phyloP scores from a whole-genome alignment of 2,888 invertebrate genomes.

The Rotaria sp. region DNA sequence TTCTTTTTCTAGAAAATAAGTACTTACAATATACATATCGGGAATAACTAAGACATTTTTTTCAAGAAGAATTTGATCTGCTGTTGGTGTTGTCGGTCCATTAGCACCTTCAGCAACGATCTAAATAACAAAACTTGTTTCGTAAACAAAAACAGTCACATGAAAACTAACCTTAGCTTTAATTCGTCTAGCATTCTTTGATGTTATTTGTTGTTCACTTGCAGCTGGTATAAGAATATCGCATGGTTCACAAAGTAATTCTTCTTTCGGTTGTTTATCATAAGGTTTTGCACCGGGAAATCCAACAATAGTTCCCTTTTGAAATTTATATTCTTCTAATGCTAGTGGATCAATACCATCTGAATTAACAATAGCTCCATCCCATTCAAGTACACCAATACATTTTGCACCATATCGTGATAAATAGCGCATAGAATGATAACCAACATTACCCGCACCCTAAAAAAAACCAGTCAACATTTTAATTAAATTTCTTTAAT shows the following conservation, averaged over 20 bases:
- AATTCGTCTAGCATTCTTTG: conserved; percentile 77
- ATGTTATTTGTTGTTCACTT: conserved; percentile 82
- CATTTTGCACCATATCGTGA: conserved; percentile 83
- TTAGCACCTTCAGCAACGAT: conserved; percentile 69
- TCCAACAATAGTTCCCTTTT: conserved; percentile 79
- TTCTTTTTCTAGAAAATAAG: background rate
- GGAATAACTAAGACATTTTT: conserved; percentile 82
- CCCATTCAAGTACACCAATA: conserved; percentile 81
- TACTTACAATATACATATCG: conserved; percentile 52
- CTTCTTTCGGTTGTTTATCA: conserved; percentile 60
- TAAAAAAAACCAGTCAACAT: background rate
- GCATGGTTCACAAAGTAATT: conserved; percentile 78
- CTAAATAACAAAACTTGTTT: background rate
- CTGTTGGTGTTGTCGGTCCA: conserved; percentile 89
- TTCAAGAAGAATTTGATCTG: conserved; percentile 78
- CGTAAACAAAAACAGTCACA: too few species aligned
- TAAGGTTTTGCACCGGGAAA: conserved; percentile 84
- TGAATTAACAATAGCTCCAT: conserved; percentile 75
- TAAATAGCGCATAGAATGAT: conserved; percentile 86
- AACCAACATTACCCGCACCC: conserved; percentile 94
- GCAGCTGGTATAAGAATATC: conserved; percentile 96
- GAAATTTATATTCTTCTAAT: conserved; percentile 58
- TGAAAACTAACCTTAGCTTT: conserved; percentile 65
- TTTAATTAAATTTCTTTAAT: background rate
- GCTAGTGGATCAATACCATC: conserved; percentile 75